A percentile compares a stretch with the other conserved stretches of the same genome.
phyloP scores from a whole-genome alignment of 2,113 vertebrate genomes.

The Tragelaphus strepsiceros region DNA sequence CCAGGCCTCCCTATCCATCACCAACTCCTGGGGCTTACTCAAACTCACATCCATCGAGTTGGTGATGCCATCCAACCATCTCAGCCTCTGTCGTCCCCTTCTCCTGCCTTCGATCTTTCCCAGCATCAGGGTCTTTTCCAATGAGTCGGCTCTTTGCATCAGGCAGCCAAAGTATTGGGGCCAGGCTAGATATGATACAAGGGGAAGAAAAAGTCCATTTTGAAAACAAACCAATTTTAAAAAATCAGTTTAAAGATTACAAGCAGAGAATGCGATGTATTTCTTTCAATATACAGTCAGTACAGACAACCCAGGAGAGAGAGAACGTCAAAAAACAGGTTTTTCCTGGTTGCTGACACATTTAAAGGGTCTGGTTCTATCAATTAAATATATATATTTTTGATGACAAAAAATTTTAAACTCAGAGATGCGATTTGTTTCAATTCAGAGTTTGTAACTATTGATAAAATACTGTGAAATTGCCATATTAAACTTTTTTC shows the following conservation, averaged over 20 bases:
- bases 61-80: not conserved
- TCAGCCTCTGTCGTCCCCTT: not conserved
- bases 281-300: not conserved
- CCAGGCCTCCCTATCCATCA: not conserved
- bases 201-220: not conserved
- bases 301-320: not conserved
- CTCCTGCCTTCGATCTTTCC: not conserved
- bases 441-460: not conserved
- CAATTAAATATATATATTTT: not conserved
- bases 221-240: not conserved
- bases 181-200: no score
- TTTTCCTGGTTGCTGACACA: not conserved
- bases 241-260: not conserved
- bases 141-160: not conserved
- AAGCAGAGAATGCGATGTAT: not conserved
- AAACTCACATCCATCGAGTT: fast-evolving
- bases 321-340: not conserved
- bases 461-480: not conserved
- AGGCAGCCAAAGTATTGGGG: not conserved
- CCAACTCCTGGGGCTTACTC: not conserved
- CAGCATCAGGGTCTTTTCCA: not conserved
- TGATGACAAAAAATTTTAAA: not conserved
- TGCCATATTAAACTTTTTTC: not conserved
- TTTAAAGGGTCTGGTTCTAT: not conserved
- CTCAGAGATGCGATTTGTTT: not conserved